Evolutionary conservation across 2,113 vertebrate genomes (phyloP), one percentile per base, ranked within the genome.

Genomic region (Anhinga rufa): DNA sequence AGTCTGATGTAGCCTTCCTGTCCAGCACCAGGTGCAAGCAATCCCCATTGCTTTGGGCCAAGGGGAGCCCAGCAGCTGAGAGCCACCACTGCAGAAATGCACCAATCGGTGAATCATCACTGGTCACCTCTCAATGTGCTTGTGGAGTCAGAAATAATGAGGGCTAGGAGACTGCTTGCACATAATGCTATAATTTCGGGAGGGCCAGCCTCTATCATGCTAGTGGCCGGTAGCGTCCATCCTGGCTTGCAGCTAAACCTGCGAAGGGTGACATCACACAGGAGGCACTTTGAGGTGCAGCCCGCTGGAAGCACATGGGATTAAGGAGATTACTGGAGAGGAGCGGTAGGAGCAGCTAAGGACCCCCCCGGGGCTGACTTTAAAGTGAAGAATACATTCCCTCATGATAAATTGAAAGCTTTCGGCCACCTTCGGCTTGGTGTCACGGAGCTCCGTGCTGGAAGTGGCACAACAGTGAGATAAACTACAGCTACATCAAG

Each of bases 111-210:
- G 26, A 68, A 66, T 48, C 28, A 26, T 29, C 0, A 1, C 31
- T 8, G 9, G 36, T 3, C 0, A 1, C 20, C 18, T 74, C 51
- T 64, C 61, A 46, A 2, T 17, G 29, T 1, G 5, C 34, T 57
- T 64, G n/a, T 34, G 26, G 72, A 48, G 52, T 44, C 12, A 78
- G 24, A 84, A 70, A 25, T 19, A 34, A 6, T 14, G 42, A 48
- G 22, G 55, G 17, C 46, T 60, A 16, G 62, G 51, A 76, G 18
- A 29, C 7, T 32, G 34, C n/a, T 86, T 18, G 16, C 21, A 66
- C 38, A 12, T 15, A 29, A 65, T 1, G 3, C 36, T 82, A 10
- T 74, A 5, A 1, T 87, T 90, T 34, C 32, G 60, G 46, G 62
- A 49, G 17, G 19, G 31, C 44, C 74, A 44, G 52, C 8, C 31